Conservation (phyloP, 2,888 invertebrate genomes). For the Eretmocerus hayati region DNA sequence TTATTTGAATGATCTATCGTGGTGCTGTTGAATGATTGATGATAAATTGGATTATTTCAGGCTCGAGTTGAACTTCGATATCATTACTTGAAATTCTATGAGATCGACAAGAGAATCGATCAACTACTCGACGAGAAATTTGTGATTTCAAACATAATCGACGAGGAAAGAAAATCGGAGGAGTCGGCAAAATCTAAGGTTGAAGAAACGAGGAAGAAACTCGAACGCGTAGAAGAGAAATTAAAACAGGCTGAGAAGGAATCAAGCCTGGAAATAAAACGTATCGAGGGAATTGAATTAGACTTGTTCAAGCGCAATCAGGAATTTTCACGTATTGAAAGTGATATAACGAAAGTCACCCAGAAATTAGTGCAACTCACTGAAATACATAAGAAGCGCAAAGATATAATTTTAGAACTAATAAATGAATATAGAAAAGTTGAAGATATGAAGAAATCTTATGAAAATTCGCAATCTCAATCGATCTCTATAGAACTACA, state of each 20-base stretch:
- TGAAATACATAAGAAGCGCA: constrained; percentile 78
- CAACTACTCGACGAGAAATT: constrained; percentile 48
- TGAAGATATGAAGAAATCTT: constrained; percentile 62
- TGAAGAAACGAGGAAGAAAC: too few species aligned
- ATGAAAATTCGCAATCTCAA: constrained; percentile 68
- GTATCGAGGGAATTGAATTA: too few species aligned
- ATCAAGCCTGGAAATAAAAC: too few species aligned
- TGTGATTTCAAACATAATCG: neutral
- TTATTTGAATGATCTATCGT: too few species aligned
- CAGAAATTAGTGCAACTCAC: constrained; percentile 78
- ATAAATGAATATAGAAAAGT: constrained; percentile 70
- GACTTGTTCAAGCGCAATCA: neutral
- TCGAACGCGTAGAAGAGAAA: too few species aligned
- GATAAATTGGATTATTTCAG: constrained; percentile 12
- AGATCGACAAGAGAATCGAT: constrained; percentile 6
- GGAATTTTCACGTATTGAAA: neutral
- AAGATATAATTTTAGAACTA: constrained; percentile 70
- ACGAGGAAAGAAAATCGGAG: neutral
- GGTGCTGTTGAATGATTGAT: too few species aligned
- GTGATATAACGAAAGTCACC: constrained; percentile 34
- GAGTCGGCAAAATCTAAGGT: neutral
- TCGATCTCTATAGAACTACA: constrained; percentile 81
- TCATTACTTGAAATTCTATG: constrained; percentile 3
- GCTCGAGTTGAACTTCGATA: constrained; percentile 5
- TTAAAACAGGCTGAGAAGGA: too few species aligned